These are phyloP conservation scores for Rhopalosiphum padi DNA, from an alignment of 1,140 invertebrate genomes.

Conservation along the genomic window DNA sequence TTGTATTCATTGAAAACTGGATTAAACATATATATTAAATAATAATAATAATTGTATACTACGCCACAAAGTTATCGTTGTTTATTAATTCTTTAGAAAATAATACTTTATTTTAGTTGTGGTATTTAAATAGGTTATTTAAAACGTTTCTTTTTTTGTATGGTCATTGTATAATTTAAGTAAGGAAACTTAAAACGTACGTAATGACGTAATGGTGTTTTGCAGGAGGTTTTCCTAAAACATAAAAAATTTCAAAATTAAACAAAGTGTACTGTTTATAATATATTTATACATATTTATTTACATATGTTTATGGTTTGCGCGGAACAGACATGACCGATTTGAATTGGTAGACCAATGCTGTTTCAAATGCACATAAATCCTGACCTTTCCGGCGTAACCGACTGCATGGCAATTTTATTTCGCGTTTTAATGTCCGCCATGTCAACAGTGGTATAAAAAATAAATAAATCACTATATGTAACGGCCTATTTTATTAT, in stretches of 20 bases:
- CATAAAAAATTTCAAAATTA: background rate
- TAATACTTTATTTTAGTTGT: background rate
- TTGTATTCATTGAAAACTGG: background rate
- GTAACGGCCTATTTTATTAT: constrained; percentile 29
- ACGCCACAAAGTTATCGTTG: background rate
- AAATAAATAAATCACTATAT: background rate
- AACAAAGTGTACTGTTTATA: background rate
- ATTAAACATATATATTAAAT: background rate
- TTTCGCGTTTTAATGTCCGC: constrained; percentile 3
- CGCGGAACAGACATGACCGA: background rate
- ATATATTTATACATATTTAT: background rate
- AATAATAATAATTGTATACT: background rate
- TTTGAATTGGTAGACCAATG: background rate
- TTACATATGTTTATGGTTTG: background rate
- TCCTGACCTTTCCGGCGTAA: background rate
- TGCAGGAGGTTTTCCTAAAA: background rate
- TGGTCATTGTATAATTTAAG: background rate
- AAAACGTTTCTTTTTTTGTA: background rate
- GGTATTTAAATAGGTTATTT: background rate
- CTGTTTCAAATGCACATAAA: constrained; percentile 21
- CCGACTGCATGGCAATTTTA: constrained; percentile 28
- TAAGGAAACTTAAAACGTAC: background rate
- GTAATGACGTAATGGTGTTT: background rate
- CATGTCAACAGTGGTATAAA: background rate
- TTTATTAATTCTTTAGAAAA: background rate